phyloP scores from a whole-genome alignment of 2,113 vertebrate species.

The Siniperca chuatsi region DNA sequence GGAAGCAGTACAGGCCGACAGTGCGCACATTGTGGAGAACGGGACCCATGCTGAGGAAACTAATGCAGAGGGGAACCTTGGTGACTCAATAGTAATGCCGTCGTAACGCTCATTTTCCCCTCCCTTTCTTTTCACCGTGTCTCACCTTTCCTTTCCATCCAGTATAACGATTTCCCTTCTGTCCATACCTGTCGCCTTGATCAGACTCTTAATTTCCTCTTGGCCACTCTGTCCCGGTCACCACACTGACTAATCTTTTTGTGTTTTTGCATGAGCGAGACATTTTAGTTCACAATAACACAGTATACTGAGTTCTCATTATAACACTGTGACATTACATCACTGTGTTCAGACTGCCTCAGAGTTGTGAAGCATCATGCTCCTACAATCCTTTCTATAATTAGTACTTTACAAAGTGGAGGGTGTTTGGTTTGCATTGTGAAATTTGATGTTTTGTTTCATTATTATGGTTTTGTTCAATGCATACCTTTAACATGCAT shows the following conservation, averaged over 20 bases:
- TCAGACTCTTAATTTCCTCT: constrained; percentile 10
- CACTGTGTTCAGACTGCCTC: constrained; percentile 13
- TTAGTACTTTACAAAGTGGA: background rate
- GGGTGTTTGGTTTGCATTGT: constrained; percentile 14
- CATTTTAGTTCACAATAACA: constrained; percentile 31
- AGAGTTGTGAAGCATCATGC: constrained; percentile 9
- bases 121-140: constrained; percentile 15
- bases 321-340: background rate
- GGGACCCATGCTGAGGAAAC: constrained; percentile 65
- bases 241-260: constrained; percentile 34
- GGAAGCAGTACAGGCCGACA: constrained; percentile 73
- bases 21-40: constrained; percentile 71
- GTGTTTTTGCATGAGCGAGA: constrained; percentile 48
- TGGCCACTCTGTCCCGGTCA: background rate
- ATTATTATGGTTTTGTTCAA: background rate
- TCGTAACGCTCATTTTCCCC: constrained; percentile 1
- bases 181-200: constrained; percentile 16
- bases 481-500: background rate
- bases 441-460: constrained; percentile 6
- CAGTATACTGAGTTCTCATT: background rate
- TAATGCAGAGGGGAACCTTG: constrained; percentile 55
- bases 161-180: constrained; percentile 2
- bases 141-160: constrained; percentile 27
- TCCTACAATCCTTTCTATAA: background rate
- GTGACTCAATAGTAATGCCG: constrained; percentile 78